Conservation (phyloP, 2,888 invertebrate species). For the Drosophila maculinotata region DNA sequence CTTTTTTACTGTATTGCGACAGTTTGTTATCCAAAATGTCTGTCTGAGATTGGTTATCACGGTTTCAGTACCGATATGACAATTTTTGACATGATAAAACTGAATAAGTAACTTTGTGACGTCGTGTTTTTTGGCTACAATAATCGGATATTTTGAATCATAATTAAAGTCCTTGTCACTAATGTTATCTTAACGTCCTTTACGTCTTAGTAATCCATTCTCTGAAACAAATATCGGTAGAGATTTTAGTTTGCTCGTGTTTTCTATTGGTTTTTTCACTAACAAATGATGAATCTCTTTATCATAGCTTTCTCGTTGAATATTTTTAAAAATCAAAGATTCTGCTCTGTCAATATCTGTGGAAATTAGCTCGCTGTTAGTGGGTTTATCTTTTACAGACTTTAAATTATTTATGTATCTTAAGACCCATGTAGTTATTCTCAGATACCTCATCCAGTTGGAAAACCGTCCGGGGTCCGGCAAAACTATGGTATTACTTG, state of each 20-base stretch:
- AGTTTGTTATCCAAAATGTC: constrained; percentile 16
- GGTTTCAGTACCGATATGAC: too few species aligned
- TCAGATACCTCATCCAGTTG: constrained; percentile 7
- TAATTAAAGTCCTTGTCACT: constrained; percentile 1
- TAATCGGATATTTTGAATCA: too few species aligned
- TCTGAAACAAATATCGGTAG: background rate
- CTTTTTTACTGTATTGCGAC: constrained; percentile 8
- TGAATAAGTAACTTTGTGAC: background rate
- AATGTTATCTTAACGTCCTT: constrained; percentile 2
- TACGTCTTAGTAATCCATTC: constrained; percentile 1
- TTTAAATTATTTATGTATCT: background rate
- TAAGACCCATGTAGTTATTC: background rate
- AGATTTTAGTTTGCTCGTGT: background rate
- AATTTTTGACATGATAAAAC: constrained; percentile 1
- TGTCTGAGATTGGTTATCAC: constrained; percentile 11
- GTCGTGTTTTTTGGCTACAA: too few species aligned
- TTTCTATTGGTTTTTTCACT: too few species aligned
- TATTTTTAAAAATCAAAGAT: background rate
- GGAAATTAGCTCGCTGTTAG: background rate
- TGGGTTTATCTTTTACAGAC: too few species aligned
- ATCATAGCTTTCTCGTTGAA: background rate
- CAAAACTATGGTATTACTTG: background rate
- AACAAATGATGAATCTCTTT: background rate
- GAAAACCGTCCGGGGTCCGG: constrained; percentile 4
- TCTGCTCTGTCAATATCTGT: constrained; percentile 3